These are phyloP conservation scores for Turritopsis dohrnii DNA, from an alignment of 30 jellyfish, hydroid and myxozoan species.

Conservation along the genomic window DNA sequence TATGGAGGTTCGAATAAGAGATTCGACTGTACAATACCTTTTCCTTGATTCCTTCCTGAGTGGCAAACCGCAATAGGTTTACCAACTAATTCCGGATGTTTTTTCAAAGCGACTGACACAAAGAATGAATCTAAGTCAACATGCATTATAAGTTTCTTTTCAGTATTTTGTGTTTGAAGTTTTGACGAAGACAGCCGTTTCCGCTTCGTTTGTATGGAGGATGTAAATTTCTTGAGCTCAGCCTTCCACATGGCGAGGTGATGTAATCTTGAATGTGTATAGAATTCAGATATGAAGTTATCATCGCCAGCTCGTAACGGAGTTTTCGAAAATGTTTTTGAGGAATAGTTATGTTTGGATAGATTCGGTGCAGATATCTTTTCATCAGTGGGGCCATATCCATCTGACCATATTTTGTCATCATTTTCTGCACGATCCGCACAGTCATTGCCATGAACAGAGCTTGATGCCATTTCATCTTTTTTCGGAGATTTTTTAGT, in stretches of 20 bases:
- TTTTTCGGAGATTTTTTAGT: neutral
- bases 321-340: conserved; percentile 30
- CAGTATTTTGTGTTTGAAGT: neutral
- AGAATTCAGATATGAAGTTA: conserved; percentile 76
- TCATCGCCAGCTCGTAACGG: conserved; percentile 85
- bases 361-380: conserved; percentile 7
- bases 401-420: neutral
- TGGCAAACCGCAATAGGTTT: conserved; percentile 97
- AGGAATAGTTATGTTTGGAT: conserved; percentile 63
- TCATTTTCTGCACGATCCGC: neutral
- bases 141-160: conserved; percentile 55
- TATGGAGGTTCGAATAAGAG: too few relatives aligned
- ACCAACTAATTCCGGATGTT: conserved; percentile 68
- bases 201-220: conserved; percentile 41
- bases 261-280: conserved; percentile 87
- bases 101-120: conserved; percentile 88
- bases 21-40: too few relatives aligned
- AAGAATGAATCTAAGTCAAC: conserved; percentile 94
- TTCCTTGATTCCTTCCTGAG: conserved; percentile 31
- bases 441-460: neutral
- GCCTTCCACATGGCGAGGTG: conserved; percentile 95
- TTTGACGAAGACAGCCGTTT: conserved; percentile 2
- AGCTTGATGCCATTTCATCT: conserved; percentile 5
- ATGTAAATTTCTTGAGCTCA: conserved; percentile 75
- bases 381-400: neutral